Evolutionary conservation across 1,140 invertebrate species (phyloP), one percentile per base, ranked within the genome.

Genomic region (Philopotamus ludificatus): DNA sequence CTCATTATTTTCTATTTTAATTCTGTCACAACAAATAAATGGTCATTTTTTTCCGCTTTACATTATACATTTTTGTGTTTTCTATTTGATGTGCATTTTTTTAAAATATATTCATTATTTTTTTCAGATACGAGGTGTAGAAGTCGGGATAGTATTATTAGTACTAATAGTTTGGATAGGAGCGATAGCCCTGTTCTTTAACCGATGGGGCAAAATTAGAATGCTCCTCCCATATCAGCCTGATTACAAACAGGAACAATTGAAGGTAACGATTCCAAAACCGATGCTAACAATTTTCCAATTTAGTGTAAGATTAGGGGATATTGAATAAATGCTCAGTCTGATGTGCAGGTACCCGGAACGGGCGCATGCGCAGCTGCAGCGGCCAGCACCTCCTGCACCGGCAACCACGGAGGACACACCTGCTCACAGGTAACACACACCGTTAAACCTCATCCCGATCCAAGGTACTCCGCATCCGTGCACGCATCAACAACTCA

Each of bases 221-320:
- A 95, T 95, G 93, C 80, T 95, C 62, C 80, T 94, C 68, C 93
- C 93, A 0, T 95, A 95, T 75, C 92, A 95, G 73, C 93, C 93
- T 3, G 92, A 93, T 71, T 93, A 92, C 75, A 93, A 93, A 73
- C 86, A 88, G 67, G 90, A 92, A 73, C 89, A 90, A 74, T 76
- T 90, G 1, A 91, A 92, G 80, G 79, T 81, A 74, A 73, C 39
- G 47, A 47, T 26, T 34, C 16, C 21, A 21, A 16, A 4, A 9
- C 20, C 23, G 22, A 51, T 51, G 15, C 15, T 4, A 7, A n/a
- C 34, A 39, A 39, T 39, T 39, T 39, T 39, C 20, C 3, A 18
- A 12, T 44, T 44, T 44, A 7, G 34, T 8, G n/a, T 39, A 39
- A 39, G 34, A n/a, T 39, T 39, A n/a, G 34, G 34, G 7, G 7